A percentile compares a stretch with the other conserved stretches of the same genome.
Evolutionary conservation across 2,888 invertebrate species (phyloP).

Genomic region (Agrotis exclamationis): DNA sequence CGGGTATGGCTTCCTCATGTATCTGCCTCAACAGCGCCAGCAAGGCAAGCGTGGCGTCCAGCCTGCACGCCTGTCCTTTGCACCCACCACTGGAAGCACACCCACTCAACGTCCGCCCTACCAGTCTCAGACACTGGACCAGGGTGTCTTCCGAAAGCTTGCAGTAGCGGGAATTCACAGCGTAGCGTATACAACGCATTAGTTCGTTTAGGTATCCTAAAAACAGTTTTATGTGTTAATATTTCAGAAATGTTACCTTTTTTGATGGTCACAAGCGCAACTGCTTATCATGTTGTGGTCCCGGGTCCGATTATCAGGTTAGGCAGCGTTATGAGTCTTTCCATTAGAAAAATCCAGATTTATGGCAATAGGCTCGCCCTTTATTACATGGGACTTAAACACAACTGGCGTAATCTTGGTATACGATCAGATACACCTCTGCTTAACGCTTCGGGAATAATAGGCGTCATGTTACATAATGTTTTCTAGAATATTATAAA

Average conservation of each 20-base stretch:
- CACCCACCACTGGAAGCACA: constrained; percentile 81
- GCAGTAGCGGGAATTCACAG: constrained; percentile 78
- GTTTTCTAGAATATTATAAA: no score
- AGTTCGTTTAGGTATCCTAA: constrained; percentile 86
- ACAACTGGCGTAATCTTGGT: no score
- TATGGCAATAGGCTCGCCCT: no score
- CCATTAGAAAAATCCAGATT: no score
- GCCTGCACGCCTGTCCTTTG: constrained; percentile 83
- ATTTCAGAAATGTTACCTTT: neutral
- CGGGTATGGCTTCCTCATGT: constrained; percentile 76
- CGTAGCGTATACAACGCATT: constrained; percentile 83
- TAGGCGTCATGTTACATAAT: no score
- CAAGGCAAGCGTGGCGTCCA: constrained; percentile 80
- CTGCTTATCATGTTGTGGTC: no score
- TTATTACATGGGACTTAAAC: no score
- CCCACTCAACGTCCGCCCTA: constrained; percentile 74
- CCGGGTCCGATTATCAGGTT: no score
- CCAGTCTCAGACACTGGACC: constrained; percentile 72
- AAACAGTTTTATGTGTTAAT: constrained; percentile 28
- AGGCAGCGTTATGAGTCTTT: no score
- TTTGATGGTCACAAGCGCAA: no score
- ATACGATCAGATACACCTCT: no score
- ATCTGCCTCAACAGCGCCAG: constrained; percentile 78
- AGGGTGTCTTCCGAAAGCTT: constrained; percentile 80
- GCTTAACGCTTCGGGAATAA: no score